Percentiles rank a stretch among this genome's conserved stretches.
Conservation (phyloP, 2,888 invertebrate genomes). For the Noctua fimbriata region DNA sequence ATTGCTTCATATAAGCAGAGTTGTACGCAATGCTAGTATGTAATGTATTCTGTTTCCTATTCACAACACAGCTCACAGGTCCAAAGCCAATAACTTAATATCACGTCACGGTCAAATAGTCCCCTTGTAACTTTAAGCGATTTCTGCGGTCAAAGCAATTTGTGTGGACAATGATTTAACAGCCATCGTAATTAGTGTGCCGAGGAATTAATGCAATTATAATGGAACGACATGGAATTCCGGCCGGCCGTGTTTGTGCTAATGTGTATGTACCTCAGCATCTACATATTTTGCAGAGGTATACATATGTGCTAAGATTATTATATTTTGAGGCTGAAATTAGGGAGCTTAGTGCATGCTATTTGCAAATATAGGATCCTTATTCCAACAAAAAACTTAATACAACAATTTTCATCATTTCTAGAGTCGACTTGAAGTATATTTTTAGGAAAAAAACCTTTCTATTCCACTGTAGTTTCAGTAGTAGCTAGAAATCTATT, state of each 20-base stretch:
- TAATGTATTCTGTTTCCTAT: conserved; percentile 1
- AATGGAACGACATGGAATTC: conserved; percentile 66
- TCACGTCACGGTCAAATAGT: conserved; percentile 54
- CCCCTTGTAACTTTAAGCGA: conserved; percentile 66
- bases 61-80: conserved; percentile 18
- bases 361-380: not conserved
- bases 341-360: not conserved
- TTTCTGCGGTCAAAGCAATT: conserved; percentile 73
- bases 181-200: conserved; percentile 73
- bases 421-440: not conserved
- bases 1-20: not conserved
- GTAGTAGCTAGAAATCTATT: not conserved
- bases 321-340: conserved; percentile 1
- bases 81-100: conserved; percentile 43
- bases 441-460: not conserved
- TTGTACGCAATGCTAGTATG: not conserved
- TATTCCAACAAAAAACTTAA: not conserved
- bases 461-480: not conserved
- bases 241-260: conserved; percentile 59
- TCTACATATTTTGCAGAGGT: conserved; percentile 13
- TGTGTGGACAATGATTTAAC: conserved; percentile 74
- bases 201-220: conserved; percentile 73
- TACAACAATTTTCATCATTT: not conserved
- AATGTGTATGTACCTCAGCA: conserved; percentile 53
- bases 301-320: conserved; percentile 7